A percentile compares a stretch with the other conserved stretches of the same genome.
phyloP scores from a whole-genome alignment of 2,113 vertebrate genomes.

The Tragelaphus strepsiceros region DNA sequence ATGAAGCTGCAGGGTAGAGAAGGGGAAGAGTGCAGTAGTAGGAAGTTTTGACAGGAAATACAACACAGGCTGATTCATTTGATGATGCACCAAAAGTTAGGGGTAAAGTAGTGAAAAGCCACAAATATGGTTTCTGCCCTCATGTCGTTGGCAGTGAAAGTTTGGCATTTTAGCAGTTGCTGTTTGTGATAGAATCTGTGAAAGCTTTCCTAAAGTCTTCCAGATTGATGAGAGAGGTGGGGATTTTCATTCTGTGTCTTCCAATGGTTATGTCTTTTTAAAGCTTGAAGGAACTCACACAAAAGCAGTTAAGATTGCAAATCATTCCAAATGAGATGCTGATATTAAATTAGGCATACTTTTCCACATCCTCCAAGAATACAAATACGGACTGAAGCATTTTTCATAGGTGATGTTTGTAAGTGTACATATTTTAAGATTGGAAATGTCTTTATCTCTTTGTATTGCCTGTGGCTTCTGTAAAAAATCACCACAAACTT shows the following conservation, averaged over 20 bases:
- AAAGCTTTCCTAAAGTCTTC: background rate
- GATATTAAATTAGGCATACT: background rate
- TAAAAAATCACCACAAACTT: background rate
- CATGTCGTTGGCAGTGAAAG: background rate
- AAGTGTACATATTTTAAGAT: background rate
- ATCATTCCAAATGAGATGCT: background rate
- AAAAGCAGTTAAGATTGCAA: background rate
- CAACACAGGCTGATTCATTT: background rate
- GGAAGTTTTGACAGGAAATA: background rate
- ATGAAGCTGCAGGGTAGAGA: background rate
- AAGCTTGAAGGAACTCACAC: background rate
- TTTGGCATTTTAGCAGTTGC: background rate
- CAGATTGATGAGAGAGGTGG: background rate
- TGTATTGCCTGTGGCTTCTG: background rate
- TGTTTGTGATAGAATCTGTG: background rate
- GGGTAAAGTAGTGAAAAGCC: background rate
- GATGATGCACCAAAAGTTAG: background rate
- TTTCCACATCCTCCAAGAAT: background rate
- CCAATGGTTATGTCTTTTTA: background rate
- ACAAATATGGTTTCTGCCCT: background rate
- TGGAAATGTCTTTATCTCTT: background rate
- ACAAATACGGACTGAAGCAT: background rate
- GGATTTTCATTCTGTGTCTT: background rate
- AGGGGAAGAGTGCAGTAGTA: background rate
- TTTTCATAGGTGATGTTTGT: background rate